Conservation (phyloP, 2,888 invertebrate species). For the Phlogophora meticulosa region DNA sequence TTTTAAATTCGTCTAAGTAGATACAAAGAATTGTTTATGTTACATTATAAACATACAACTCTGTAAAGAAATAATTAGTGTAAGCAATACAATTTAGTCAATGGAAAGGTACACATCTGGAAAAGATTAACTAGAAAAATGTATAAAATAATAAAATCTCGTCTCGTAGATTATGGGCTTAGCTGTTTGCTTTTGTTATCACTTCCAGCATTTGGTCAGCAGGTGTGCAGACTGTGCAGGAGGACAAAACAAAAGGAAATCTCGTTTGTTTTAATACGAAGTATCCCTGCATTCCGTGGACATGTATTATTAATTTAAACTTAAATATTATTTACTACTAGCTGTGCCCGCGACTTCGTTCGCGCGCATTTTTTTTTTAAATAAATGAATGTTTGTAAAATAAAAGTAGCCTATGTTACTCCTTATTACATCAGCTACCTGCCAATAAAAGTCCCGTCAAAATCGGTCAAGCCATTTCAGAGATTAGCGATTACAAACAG, state of each 20-base stretch:
- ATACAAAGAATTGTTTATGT: too few relatives aligned
- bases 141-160: constrained; percentile 16
- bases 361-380: too few relatives aligned
- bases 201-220: constrained; percentile 54
- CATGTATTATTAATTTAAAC: neutral
- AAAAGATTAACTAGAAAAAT: constrained; percentile 40
- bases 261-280: neutral
- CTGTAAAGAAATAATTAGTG: neutral
- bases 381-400: too few relatives aligned
- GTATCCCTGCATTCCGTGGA: neutral
- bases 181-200: constrained; percentile 9
- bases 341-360: too few relatives aligned
- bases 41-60: too few relatives aligned
- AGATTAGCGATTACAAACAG: too few relatives aligned
- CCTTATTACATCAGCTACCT: too few relatives aligned
- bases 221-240: constrained; percentile 39
- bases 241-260: constrained; percentile 34
- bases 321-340: too few relatives aligned
- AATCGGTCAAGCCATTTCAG: too few relatives aligned
- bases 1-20: too few relatives aligned
- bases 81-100: constrained; percentile 3
- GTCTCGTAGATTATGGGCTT: neutral
- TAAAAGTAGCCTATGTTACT: too few relatives aligned
- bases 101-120: constrained; percentile 38
- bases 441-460: too few relatives aligned